A percentile compares a stretch with the other conserved stretches of the same genome.
Conservation (phyloP, 2,113 vertebrate species). For the Clupea harengus region DNA sequence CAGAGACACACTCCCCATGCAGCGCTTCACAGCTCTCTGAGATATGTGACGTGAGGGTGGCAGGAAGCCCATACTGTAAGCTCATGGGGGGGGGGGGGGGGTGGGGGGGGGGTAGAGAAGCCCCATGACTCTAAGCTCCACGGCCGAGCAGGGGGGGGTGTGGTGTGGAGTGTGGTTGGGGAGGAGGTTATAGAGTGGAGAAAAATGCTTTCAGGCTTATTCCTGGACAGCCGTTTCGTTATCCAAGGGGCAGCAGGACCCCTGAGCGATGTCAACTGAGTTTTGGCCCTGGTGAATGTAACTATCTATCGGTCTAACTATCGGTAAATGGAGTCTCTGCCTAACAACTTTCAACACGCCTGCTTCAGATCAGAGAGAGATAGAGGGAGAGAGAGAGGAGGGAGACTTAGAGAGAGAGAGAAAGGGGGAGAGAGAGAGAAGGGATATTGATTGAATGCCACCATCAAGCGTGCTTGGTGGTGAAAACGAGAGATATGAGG, state of each 20-base stretch:
- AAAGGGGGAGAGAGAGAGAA: neutral
- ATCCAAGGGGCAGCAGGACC: neutral
- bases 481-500: neutral
- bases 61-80: conserved; percentile 17
- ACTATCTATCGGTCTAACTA: neutral
- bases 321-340: conserved; percentile 13
- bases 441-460: neutral
- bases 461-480: neutral
- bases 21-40: conserved; percentile 26
- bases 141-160: neutral
- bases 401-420: neutral
- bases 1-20: conserved; percentile 19
- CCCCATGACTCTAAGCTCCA: neutral
- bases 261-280: conserved; percentile 11
- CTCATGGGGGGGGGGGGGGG: neutral
- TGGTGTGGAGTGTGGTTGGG: neutral
- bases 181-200: neutral
- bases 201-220: conserved; percentile 12
- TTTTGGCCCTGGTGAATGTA: neutral
- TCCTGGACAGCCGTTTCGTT: conserved; percentile 2
- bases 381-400: neutral
- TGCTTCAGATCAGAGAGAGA: neutral
- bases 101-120: no score
- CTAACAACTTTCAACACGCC: neutral
- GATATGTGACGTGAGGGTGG: conserved; percentile 36